Base-by-base conservation (phyloP, 1,140 invertebrate species). In the Aphis craccivora region DNA sequence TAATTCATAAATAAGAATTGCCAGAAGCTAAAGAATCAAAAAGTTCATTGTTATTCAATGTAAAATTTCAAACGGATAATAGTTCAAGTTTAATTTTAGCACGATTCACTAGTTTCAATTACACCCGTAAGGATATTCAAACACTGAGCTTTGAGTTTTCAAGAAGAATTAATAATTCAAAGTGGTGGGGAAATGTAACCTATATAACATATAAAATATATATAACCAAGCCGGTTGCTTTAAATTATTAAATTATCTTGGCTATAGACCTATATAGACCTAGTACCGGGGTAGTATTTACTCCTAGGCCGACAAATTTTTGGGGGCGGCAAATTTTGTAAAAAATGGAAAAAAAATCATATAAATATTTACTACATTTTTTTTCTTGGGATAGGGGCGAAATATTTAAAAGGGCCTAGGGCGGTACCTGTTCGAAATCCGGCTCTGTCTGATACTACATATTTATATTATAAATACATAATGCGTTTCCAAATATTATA, bases 101-200 rank as follows among this genome's bases (percentile, higher is more conserved):
- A 67, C 30, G 11, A 67, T 67, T n/a, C 30, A 11, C 60, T 14
- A 11, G 60, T 67, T 67, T 67, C 60, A n/a, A 67, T 67, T 67
- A 67, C 60, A 67, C 3, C 60, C 60, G 60, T 67, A 67, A 67
- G 30, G 60, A 67, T 67, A n/a, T 67, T 14, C 60, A 30, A 60
- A 60, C 55, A 67, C 60, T 14, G 11, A 4, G 60, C 60, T 67
- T 67, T 67, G 60, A 67, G 60, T 67, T 67, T 67, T 67, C 60
- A 67, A 67, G 30, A 67, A n/a, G 60, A 67, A 67, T 67, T 67
- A n/a, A 67, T 67, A 67, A 67, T 67, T 67, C 60, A 67, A 67
- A 67, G 30, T 67, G 60, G 30, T n/a, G 30, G 30, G 30, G n/a
- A 67, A 67, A 67, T 67, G 14, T n/a, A 67, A 67, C 18, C 60